Evolutionary conservation across 2,797 vertebrate genomes (phyloP), one percentile per base, ranked within the genome.

Genomic region (Pogonophryne albipinna): DNA sequence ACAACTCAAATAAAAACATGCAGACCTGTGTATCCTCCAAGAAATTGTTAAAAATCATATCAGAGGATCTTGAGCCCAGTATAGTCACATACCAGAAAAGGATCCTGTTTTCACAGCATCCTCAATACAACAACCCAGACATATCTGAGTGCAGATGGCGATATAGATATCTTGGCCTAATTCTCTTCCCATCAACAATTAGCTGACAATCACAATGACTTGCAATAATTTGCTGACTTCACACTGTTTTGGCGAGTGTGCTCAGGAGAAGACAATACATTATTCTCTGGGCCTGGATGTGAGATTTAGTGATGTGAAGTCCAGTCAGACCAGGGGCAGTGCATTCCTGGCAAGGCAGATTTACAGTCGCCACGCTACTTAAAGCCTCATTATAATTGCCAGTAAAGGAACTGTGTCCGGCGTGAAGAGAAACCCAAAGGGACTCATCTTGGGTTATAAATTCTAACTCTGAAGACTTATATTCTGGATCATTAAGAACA

Each of bases 361-460:
- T 92, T 93, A 93, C 76, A 62, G 83, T 76, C 66, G 16, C 66
- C 74, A 41, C 27, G 41, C 83, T 88, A 84, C 74, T 93, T 90
- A 90, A 92, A 87, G 78, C 66, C 59, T 88, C 85, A 90, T 94
- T 89, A 93, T 84, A 84, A 80, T 76, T 79, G 76, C 66, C 75
- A 71, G 82, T 79, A 80, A 87, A 87, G 59, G 67, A 78, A 79
- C 51, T 76, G 85, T 87, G 81, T 85, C 87, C 68, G 69, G 70
- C 82, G 71, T 51, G 74, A 76, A 77, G 74, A 80, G 58, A 55
- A 69, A 52, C 59, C 67, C 44, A 70, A 77, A 86, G 67, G 27
- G 80, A 84, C 78, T 82, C 57, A 12, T 58, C 42, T 12, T 55
- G 16, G 59, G 74, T 78, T 50, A 79, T 89, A 85, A 74, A 91